phyloP scores from a whole-genome alignment of 2,113 vertebrate species.

The Leuciscus idus region DNA sequence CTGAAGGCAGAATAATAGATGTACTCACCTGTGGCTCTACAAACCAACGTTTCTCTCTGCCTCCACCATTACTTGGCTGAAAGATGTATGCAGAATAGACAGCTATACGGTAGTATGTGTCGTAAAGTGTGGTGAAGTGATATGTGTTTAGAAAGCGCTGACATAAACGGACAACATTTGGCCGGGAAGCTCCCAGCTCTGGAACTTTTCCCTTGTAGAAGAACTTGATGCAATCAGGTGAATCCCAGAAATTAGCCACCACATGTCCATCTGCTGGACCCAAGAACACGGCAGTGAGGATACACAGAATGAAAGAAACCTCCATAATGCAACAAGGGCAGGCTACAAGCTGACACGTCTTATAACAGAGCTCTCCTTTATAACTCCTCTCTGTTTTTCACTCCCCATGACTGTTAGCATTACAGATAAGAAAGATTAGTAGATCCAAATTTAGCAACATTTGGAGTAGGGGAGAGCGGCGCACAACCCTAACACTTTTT shows the following conservation, averaged over 20 bases:
- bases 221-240: conserved; percentile 68
- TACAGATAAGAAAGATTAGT: conserved; percentile 12
- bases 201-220: conserved; percentile 74
- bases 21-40: conserved; percentile 75
- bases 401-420: neutral
- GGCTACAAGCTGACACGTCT: no score
- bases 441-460: conserved; percentile 1
- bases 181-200: conserved; percentile 57
- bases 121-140: conserved; percentile 77
- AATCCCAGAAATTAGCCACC: conserved; percentile 61
- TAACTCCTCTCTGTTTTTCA: neutral
- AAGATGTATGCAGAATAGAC: conserved; percentile 76
- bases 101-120: conserved; percentile 71
- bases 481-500: no score
- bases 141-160: conserved; percentile 67
- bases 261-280: conserved; percentile 40
- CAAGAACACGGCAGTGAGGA: conserved; percentile 16
- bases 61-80: conserved; percentile 71
- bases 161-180: conserved; percentile 63
- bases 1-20: neutral
- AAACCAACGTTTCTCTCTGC: conserved; percentile 75
- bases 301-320: conserved; percentile 9
- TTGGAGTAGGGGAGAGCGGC: neutral
- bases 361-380: conserved; percentile 19
- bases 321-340: conserved; percentile 28